Evolutionary conservation across 2,113 vertebrate species (phyloP).

Genomic region (Gopherus flavomarginatus): DNA sequence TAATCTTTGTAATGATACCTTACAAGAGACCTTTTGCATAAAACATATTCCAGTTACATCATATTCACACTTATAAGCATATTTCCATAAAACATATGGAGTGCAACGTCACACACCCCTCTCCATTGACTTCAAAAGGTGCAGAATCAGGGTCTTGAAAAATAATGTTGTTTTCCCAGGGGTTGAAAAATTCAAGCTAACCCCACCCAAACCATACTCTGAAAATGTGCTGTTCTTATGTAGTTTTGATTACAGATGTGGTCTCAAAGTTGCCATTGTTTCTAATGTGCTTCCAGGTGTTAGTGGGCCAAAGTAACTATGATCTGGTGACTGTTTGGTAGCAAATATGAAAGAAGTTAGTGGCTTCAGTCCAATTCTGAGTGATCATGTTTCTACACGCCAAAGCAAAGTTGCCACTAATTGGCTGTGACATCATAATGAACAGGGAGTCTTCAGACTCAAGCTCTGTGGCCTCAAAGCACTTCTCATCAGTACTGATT

Average conservation of each 20-base stretch:
- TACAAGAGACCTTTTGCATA: too few species aligned
- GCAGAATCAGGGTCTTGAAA: neutral
- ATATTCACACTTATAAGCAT: too few species aligned
- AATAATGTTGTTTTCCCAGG: neutral
- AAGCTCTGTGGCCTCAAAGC: neutral
- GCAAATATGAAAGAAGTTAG: neutral
- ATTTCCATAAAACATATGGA: too few species aligned
- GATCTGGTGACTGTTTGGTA: neutral
- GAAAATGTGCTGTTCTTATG: neutral
- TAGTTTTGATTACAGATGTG: neutral
- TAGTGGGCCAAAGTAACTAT: neutral
- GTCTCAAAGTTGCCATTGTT: neutral
- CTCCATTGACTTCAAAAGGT: neutral
- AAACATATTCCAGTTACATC: too few species aligned
- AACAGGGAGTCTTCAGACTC: neutral
- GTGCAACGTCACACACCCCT: neutral
- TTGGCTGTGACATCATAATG: neutral
- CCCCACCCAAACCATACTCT: neutral
- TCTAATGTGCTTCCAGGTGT: neutral
- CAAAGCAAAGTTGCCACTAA: neutral
- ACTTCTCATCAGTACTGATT: neutral
- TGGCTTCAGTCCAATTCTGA: neutral
- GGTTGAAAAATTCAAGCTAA: neutral
- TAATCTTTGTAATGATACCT: too few species aligned
- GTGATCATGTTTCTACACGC: neutral